These are phyloP conservation scores for Macroramphosus scolopax DNA, from an alignment of 2,797 vertebrate genomes.

Conservation along the genomic window DNA sequence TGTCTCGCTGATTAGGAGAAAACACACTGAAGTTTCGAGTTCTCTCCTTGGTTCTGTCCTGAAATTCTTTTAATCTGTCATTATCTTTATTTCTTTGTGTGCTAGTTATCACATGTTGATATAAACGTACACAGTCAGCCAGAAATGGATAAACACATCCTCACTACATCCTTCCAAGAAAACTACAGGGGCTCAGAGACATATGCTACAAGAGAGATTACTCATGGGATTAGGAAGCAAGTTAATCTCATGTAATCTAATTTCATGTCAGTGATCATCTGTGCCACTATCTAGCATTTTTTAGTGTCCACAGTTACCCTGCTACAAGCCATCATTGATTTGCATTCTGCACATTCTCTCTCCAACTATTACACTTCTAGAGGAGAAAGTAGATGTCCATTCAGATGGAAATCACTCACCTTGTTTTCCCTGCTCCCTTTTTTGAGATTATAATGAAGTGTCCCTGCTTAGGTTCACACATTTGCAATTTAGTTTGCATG, in stretches of 20 bases:
- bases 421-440: neutral
- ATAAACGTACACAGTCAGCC: too few relatives aligned
- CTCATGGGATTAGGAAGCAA: constrained; percentile 34
- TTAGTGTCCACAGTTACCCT: too few relatives aligned
- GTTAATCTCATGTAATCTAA: constrained; percentile 28
- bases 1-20: neutral
- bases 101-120: too few relatives aligned
- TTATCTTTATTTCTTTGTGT: neutral
- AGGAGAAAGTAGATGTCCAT: constrained; percentile 14
- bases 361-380: neutral
- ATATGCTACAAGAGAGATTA: constrained; percentile 35
- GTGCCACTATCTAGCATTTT: neutral
- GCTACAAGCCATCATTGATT: neutral
- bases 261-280: constrained; percentile 29
- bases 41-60: too few relatives aligned
- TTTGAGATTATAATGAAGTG: constrained; percentile 32
- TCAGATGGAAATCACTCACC: constrained; percentile 33
- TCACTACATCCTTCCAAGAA: neutral
- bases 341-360: neutral
- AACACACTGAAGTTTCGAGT: neutral
- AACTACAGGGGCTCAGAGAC: constrained; percentile 1
- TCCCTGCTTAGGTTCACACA: constrained; percentile 14
- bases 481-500: constrained; percentile 40
- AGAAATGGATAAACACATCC: neutral
- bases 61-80: too few relatives aligned